Percentiles rank a stretch among this genome's conserved stretches.
phyloP scores from a whole-genome alignment of 2,888 invertebrate genomes.

The Metalampra italica region DNA sequence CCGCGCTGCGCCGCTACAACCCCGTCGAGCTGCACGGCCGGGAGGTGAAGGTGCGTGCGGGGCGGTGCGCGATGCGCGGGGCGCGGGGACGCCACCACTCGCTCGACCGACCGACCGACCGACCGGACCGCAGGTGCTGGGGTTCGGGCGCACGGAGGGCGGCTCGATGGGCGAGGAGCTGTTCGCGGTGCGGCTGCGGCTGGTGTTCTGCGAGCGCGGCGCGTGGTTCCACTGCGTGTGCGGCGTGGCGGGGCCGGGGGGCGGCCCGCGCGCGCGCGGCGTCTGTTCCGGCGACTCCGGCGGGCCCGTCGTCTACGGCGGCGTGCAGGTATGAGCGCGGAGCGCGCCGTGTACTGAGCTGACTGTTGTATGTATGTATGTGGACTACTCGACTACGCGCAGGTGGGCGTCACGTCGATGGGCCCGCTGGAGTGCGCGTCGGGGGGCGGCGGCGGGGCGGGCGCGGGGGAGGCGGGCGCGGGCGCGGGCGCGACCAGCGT shows the following conservation, averaged over 20 bases:
- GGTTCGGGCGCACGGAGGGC: constrained; percentile 56
- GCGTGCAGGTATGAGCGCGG: constrained; percentile 26
- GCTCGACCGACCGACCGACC: too few species aligned
- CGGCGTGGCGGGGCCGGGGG: constrained; percentile 3
- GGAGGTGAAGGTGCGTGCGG: constrained; percentile 36
- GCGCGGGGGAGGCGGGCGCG: constrained; percentile 11
- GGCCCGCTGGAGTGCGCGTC: constrained; percentile 48
- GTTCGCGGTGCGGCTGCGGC: constrained; percentile 39
- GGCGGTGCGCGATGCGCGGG: background rate
- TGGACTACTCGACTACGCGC: too few species aligned
- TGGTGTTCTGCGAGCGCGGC: constrained; percentile 43
- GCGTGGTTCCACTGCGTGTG: constrained; percentile 51
- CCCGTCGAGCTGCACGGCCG: constrained; percentile 26
- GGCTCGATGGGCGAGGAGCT: constrained; percentile 48
- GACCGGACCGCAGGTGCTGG: constrained; percentile 52
- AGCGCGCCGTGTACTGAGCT: too few species aligned
- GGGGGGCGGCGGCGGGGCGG: constrained; percentile 10
- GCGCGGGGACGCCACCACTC: background rate
- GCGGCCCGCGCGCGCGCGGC: constrained; percentile 28
- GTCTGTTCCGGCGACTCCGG: constrained; percentile 69
- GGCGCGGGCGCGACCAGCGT: constrained; percentile 45
- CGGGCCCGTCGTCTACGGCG: constrained; percentile 49
- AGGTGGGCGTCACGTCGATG: constrained; percentile 48
- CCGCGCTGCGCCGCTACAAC: constrained; percentile 31
- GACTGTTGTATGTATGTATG: too few species aligned